Conservation (phyloP, 1,140 invertebrate genomes). For the Eurytemora carolleeae region DNA sequence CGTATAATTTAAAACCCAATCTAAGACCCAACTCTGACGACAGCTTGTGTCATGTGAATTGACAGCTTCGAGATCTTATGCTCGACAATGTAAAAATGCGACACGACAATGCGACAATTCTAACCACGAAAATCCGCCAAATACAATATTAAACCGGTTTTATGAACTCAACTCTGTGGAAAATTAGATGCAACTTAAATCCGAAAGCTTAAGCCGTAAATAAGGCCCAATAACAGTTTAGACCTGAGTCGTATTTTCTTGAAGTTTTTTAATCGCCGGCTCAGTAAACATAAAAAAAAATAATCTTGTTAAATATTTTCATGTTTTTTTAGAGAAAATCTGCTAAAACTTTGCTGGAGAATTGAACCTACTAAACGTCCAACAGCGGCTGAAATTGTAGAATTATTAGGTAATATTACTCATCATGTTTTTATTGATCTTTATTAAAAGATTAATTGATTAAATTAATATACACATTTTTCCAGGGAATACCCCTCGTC, state of each 20-base stretch:
- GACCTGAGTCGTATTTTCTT: neutral
- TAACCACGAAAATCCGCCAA: no score
- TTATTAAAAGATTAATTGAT: no score
- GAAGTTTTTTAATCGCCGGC: neutral
- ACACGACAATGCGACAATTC: no score
- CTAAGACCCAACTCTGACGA: no score
- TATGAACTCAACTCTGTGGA: neutral
- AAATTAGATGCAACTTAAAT: neutral
- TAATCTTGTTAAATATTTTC: neutral
- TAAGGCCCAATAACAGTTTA: neutral
- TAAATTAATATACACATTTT: no score
- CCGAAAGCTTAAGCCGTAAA: no score
- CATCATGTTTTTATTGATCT: neutral
- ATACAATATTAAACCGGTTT: no score
- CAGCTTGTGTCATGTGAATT: no score
- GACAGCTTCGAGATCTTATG: no score
- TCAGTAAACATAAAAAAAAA: neutral
- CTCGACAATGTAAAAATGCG: no score
- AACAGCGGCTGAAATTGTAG: slow-evolving; percentile 50
- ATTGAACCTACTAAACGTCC: slow-evolving; percentile 43
- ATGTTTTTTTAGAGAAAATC: slow-evolving; percentile 35
- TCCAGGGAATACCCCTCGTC: slow-evolving; percentile 49
- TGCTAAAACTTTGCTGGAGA: slow-evolving; percentile 57
- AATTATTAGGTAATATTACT: slow-evolving; percentile 50
- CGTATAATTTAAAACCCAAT: no score